phyloP scores from a whole-genome alignment of 35 echinoderm and acorn worm genomes.

The Apostichopus japonicus region DNA sequence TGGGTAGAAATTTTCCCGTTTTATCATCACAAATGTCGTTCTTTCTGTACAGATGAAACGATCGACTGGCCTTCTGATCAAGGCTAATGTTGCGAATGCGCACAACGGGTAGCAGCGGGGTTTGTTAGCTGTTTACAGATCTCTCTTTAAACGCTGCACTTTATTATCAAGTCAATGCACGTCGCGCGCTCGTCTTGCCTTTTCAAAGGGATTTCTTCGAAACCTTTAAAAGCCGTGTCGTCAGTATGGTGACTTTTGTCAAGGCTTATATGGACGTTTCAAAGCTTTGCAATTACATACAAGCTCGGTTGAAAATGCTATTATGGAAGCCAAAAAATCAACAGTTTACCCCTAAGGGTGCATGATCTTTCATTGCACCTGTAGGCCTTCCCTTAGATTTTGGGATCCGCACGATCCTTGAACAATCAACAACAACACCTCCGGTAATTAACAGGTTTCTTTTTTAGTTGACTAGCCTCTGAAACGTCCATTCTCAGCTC shows the following conservation, averaged over 20 bases:
- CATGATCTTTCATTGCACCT: slow-evolving; percentile 22
- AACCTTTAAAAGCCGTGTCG: not conserved
- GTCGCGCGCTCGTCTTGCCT: not conserved
- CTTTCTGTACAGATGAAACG: slow-evolving; percentile 15
- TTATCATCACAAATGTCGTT: slow-evolving; percentile 13
- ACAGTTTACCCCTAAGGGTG: slow-evolving; percentile 16
- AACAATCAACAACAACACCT: slow-evolving; percentile 53
- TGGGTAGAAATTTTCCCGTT: slow-evolving; percentile 18
- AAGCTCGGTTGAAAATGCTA: slow-evolving; percentile 42
- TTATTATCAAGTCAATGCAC: not conserved
- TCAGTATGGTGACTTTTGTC: not conserved
- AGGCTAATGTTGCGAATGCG: not conserved
- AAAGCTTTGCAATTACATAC: slow-evolving; percentile 15
- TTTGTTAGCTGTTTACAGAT: slow-evolving; percentile 7
- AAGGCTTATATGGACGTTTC: not conserved
- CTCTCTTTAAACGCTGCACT: not conserved
- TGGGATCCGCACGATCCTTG: not conserved
- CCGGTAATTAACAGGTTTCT: slow-evolving; percentile 48
- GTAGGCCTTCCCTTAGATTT: slow-evolving; percentile 26
- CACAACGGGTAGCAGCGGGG: not conserved
- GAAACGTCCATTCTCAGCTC: slow-evolving; percentile 29
- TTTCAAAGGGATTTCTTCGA: not conserved
- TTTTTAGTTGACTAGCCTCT: slow-evolving; percentile 12
- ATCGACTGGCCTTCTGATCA: not conserved
- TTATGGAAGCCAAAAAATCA: slow-evolving; percentile 35